Evolutionary conservation across 2,797 vertebrate genomes (phyloP).

Genomic region (Hylomyscus alleni): DNA sequence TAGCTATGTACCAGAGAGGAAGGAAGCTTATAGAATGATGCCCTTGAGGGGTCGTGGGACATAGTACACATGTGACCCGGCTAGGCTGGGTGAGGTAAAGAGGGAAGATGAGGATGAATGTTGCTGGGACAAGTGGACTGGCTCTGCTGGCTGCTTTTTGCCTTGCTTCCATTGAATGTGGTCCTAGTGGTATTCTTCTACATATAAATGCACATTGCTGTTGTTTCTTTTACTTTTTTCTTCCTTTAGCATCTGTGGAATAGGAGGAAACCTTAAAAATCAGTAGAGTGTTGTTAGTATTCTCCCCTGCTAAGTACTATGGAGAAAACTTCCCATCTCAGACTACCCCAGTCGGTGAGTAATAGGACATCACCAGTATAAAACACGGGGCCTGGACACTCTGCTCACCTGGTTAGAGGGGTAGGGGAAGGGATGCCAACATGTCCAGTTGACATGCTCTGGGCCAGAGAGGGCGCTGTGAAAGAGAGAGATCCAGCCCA

Average conservation of each 20-base stretch:
- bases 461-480: background rate
- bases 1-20: background rate
- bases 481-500: background rate
- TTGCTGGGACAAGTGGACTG: too few relatives aligned
- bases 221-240: background rate
- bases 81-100: background rate
- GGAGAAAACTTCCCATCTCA: background rate
- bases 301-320: background rate
- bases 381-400: background rate
- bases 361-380: background rate
- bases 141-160: background rate
- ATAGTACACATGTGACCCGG: too few relatives aligned
- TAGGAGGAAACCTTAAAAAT: conserved; percentile 15
- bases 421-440: background rate
- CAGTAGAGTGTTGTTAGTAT: background rate
- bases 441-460: background rate
- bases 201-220: background rate
- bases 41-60: background rate
- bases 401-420: background rate
- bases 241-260: background rate
- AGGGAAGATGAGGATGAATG: too few relatives aligned
- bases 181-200: background rate
- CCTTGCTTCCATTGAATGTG: background rate
- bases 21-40: background rate
- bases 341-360: background rate